Evolutionary conservation across 2,113 vertebrate species (phyloP).

Genomic region (Aleadryas rufinucha): DNA sequence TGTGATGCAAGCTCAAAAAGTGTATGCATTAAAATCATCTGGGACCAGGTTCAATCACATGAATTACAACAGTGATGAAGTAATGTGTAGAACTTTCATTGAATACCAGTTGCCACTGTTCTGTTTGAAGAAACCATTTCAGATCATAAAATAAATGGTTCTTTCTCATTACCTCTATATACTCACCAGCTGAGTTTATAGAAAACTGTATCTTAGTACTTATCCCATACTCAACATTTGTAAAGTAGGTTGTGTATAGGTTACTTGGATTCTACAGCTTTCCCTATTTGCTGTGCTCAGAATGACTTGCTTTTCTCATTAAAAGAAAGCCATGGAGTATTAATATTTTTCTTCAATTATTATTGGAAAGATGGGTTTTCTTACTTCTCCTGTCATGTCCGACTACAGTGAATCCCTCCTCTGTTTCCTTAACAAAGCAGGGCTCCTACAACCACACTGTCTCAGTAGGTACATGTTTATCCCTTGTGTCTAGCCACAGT

Average conservation of each 20-base stretch:
- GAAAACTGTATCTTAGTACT: not conserved
- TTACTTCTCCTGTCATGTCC: not conserved
- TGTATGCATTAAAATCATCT: not conserved
- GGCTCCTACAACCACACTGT: not conserved
- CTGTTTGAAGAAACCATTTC: not conserved
- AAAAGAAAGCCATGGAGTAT: not conserved
- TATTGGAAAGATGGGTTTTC: not conserved
- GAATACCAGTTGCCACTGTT: not conserved
- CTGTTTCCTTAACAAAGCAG: not conserved
- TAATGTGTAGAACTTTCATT: not conserved
- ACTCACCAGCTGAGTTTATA: not conserved
- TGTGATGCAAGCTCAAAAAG: not conserved
- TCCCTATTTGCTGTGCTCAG: not conserved
- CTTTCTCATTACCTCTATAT: not conserved
- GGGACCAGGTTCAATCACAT: not conserved
- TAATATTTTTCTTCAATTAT: not conserved
- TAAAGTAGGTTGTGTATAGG: not conserved
- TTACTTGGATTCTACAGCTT: not conserved
- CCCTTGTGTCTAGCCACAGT: not conserved
- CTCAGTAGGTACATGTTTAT: not conserved
- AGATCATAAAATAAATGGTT: not conserved
- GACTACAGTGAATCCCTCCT: not conserved
- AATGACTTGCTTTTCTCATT: not conserved
- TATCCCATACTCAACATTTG: not conserved
- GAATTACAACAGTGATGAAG: not conserved